Percentiles rank a stretch among this genome's conserved stretches.
phyloP scores from a whole-genome alignment of 1,140 invertebrate species.

The Ceratoteleas bidentatus region DNA sequence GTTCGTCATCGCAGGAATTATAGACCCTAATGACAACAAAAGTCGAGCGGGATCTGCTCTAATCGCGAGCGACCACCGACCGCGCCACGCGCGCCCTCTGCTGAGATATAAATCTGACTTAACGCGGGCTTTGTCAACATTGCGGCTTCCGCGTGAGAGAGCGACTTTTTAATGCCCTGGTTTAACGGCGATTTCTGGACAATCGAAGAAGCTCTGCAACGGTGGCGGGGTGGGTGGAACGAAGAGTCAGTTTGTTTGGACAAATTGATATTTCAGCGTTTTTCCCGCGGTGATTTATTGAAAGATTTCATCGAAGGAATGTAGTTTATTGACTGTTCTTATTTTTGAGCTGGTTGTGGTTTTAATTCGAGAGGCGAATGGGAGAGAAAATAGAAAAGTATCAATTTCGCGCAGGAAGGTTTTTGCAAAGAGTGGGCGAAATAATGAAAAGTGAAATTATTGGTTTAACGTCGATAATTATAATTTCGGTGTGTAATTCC shows the following conservation, averaged over 20 bases:
- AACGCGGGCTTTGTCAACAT: conserved; percentile 56
- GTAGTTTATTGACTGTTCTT: too few species aligned
- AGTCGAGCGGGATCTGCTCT: conserved; percentile 52
- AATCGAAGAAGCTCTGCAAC: conserved; percentile 4
- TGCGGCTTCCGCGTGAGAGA: conserved; percentile 16
- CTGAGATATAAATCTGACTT: conserved; percentile 56
- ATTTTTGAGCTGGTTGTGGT: too few species aligned
- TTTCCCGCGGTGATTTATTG: too few species aligned
- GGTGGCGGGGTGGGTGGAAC: background rate
- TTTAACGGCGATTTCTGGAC: conserved; percentile 35
- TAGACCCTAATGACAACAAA: conserved; percentile 43
- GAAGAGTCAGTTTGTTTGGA: background rate
- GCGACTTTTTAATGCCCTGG: conserved; percentile 24
- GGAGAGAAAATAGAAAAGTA: too few species aligned
- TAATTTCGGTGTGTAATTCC: too few species aligned
- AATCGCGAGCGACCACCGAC: conserved; percentile 48
- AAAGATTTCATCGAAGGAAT: too few species aligned
- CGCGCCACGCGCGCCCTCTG: conserved; percentile 32
- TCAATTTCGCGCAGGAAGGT: too few species aligned
- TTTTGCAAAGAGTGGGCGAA: too few species aligned
- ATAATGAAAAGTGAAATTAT: too few species aligned
- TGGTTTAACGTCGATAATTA: too few species aligned
- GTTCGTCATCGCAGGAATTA: conserved; percentile 21
- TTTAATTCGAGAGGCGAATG: too few species aligned
- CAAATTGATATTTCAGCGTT: conserved; percentile 7